phyloP scores from a whole-genome alignment of 2,113 vertebrate genomes.

The Pterocles gutturalis region DNA sequence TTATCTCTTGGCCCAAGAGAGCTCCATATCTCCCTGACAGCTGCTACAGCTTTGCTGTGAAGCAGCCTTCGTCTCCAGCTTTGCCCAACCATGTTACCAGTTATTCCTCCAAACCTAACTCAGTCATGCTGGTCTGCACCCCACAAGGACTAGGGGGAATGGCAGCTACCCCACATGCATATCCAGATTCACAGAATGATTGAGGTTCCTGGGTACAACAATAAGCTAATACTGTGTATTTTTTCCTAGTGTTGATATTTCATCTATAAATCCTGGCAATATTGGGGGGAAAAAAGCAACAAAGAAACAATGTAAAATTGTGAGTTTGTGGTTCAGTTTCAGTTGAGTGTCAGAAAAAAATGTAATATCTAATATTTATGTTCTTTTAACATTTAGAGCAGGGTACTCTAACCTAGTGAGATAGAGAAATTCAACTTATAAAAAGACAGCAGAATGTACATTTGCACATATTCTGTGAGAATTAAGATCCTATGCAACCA shows the following conservation, averaged over 20 bases:
- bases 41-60: background rate
- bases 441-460: background rate
- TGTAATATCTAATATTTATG: background rate
- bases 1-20: background rate
- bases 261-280: background rate
- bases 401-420: background rate
- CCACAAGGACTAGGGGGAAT: background rate
- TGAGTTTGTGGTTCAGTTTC: background rate
- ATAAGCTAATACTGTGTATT: background rate
- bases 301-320: background rate
- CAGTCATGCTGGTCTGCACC: background rate
- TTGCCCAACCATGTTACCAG: background rate
- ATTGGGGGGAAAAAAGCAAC: accelerated
- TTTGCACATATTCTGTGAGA: background rate
- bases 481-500: background rate
- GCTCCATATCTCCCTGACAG: background rate
- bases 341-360: background rate
- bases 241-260: background rate
- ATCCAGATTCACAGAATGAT: background rate
- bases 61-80: background rate
- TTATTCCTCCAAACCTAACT: background rate
- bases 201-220: background rate
- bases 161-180: background rate
- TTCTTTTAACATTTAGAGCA: background rate
- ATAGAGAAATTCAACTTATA: background rate